These are phyloP conservation scores for Chiloscyllium plagiosum DNA, from an alignment of 2,113 vertebrate genomes.

Conservation along the genomic window DNA sequence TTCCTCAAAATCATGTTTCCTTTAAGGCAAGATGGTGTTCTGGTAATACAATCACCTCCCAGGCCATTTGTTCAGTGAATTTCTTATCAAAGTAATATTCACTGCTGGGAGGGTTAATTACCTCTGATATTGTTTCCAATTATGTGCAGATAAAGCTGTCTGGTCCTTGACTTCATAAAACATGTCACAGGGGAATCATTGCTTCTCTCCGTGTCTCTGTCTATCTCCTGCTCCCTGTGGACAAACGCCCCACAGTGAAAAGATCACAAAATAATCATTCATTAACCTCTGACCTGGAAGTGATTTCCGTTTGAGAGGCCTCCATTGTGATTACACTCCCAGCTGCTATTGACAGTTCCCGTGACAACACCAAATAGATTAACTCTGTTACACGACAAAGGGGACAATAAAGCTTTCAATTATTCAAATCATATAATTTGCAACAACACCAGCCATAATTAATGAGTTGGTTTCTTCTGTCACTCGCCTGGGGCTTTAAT, in stretches of 20 bases:
- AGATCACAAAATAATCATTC: conserved; percentile 7
- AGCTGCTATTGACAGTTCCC: background rate
- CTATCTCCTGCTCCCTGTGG: background rate
- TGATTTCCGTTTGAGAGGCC: background rate
- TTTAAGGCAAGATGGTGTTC: background rate
- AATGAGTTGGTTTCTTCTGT: background rate
- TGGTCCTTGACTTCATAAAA: conserved; percentile 22
- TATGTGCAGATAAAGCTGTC: conserved; percentile 7
- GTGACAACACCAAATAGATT: conserved; percentile 24
- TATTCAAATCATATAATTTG: conserved; percentile 27
- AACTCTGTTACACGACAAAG: conserved; percentile 18
- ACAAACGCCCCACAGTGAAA: background rate
- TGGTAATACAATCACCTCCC: background rate
- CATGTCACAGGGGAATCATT: background rate
- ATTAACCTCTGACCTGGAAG: conserved; percentile 30
- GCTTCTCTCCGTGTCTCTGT: background rate
- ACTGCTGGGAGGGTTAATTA: conserved; percentile 30
- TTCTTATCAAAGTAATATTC: background rate
- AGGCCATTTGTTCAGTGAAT: background rate
- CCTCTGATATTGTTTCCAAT: conserved; percentile 19
- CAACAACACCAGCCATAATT: background rate
- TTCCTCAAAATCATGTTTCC: background rate
- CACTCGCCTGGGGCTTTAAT: background rate
- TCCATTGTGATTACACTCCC: background rate
- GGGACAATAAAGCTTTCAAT: background rate